Evolutionary conservation across 1,140 invertebrate genomes (phyloP).

Genomic region (Drosophila littoralis): DNA sequence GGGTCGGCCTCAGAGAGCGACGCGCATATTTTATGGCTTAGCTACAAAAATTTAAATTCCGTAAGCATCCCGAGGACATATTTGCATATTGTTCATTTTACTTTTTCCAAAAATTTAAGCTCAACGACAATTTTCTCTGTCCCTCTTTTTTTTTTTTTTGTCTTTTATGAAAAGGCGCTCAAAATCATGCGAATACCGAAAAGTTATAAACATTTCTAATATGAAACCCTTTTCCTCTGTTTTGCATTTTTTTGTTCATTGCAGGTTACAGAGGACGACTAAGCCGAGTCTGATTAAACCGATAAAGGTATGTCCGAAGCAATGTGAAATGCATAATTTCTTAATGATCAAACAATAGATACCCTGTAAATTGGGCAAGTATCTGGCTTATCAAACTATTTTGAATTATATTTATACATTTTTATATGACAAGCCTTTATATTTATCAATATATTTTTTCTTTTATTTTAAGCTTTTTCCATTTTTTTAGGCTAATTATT

Average conservation of each 20-base stretch:
- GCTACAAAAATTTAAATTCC: slow-evolving; percentile 73
- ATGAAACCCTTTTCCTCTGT: slow-evolving; percentile 67
- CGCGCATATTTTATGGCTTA: slow-evolving; percentile 63
- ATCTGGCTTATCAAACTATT: too few relatives aligned
- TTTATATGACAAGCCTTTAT: too few relatives aligned
- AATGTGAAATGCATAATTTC: neutral
- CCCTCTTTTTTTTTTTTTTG: slow-evolving; percentile 13
- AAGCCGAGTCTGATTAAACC: slow-evolving; percentile 67
- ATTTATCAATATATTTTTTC: too few relatives aligned
- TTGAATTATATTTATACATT: too few relatives aligned
- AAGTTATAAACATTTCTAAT: slow-evolving; percentile 75
- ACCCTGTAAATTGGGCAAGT: neutral
- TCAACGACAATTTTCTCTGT: slow-evolving; percentile 46
- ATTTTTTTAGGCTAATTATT: too few relatives aligned
- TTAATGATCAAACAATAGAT: slow-evolving; percentile 13
- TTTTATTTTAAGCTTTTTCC: too few relatives aligned
- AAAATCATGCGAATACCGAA: slow-evolving; percentile 35
- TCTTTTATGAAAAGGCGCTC: slow-evolving; percentile 11
- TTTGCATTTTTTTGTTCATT: slow-evolving; percentile 31
- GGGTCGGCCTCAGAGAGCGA: slow-evolving; percentile 53
- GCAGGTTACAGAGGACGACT: slow-evolving; percentile 37
- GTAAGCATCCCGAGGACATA: slow-evolving; percentile 64
- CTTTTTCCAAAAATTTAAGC: slow-evolving; percentile 36
- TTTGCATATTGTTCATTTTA: slow-evolving; percentile 64
- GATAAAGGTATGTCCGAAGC: slow-evolving; percentile 62